Evolutionary conservation across 2,113 vertebrate genomes (phyloP).

Genomic region (Podarcis raffonei): DNA sequence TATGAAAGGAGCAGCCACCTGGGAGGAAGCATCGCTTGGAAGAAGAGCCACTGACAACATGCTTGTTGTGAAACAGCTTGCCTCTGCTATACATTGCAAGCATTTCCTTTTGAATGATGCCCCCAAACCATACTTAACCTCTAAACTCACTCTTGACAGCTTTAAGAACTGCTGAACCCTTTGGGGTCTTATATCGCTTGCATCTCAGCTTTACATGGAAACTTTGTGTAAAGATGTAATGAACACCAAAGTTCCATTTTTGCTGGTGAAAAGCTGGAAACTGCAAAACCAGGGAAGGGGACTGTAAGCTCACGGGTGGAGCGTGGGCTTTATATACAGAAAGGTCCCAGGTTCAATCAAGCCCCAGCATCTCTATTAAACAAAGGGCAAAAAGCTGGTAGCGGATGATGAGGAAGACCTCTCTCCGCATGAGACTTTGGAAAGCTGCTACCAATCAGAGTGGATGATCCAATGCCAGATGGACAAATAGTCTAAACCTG

Average conservation of each 20-base stretch:
- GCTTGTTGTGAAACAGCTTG: conserved; percentile 46
- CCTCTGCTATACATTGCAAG: conserved; percentile 40
- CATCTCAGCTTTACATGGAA: not conserved
- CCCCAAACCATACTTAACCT: conserved; percentile 28
- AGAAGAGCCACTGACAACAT: not conserved
- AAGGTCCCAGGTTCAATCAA: not conserved
- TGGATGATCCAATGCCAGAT: not conserved
- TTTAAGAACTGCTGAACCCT: not conserved
- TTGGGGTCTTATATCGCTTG: not conserved
- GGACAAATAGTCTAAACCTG: not conserved
- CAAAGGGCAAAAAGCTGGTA: not conserved
- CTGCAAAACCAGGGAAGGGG: not conserved
- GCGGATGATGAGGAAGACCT: not conserved
- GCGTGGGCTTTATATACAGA: not conserved
- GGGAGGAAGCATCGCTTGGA: conserved; percentile 21
- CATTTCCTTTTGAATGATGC: not conserved
- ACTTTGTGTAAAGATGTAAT: conserved; percentile 21
- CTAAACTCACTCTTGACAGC: conserved; percentile 14
- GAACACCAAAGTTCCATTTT: not conserved
- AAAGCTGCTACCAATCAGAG: not conserved
- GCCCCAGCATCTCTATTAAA: not conserved
- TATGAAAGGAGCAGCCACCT: conserved; percentile 44
- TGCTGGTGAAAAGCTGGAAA: conserved; percentile 11
- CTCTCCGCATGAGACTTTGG: too few species aligned
- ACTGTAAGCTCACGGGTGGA: not conserved